Percentiles rank a stretch among this genome's conserved stretches.
These are phyloP conservation scores for Hydrochoerus hydrochaeris DNA, from an alignment of 2,113 vertebrate genomes.

Conservation along the genomic window DNA sequence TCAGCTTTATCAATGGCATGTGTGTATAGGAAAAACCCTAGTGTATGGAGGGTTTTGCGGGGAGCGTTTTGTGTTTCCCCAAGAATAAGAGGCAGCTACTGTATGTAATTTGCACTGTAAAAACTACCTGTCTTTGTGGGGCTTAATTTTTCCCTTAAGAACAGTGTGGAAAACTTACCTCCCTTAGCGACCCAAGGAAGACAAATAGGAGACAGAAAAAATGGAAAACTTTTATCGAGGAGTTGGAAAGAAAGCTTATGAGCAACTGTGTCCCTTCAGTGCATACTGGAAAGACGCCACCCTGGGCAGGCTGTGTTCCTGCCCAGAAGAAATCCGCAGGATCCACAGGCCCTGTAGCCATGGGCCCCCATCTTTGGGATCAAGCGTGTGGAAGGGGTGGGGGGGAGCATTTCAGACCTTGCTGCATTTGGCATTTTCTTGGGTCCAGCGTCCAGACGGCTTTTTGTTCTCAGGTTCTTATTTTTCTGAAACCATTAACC, in stretches of 20 bases:
- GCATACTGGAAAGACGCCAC: background rate
- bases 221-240: background rate
- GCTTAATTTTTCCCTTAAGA: background rate
- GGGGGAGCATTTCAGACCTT: background rate
- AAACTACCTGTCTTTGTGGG: background rate
- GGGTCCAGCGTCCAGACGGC: background rate
- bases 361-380: rapidly evolving
- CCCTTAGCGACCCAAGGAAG: background rate
- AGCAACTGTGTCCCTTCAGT: background rate
- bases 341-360: rapidly evolving
- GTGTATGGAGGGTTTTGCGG: background rate
- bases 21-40: background rate
- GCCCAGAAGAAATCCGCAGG: background rate
- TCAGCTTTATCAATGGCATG: background rate
- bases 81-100: background rate
- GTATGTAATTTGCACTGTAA: too few species aligned
- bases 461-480: constrained; percentile 10
- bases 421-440: background rate
- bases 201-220: background rate
- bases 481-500: background rate
- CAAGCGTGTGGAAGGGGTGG: too few species aligned
- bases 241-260: background rate
- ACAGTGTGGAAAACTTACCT: background rate
- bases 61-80: background rate
- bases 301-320: background rate